Evolutionary conservation across 1,140 invertebrate genomes (phyloP).

Genomic region (fruit fly (Drosophila melanogaster)): DNA sequence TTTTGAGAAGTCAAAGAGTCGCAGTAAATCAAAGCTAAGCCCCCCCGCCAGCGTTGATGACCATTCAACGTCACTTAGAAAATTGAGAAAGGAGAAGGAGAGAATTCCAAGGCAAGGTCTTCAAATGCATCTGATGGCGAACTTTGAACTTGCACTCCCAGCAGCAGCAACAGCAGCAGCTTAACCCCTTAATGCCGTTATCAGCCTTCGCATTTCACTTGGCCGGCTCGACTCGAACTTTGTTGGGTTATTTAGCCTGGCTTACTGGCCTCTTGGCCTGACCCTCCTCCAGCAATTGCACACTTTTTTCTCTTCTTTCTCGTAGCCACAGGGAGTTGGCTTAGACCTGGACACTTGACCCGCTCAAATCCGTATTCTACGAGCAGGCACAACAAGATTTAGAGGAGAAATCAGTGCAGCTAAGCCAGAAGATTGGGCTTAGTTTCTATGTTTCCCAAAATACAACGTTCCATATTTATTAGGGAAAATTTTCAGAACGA

Average conservation of each 20-base stretch:
- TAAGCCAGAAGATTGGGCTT: not conserved
- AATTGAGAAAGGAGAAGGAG: not conserved
- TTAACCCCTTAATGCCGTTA: slow-evolving; percentile 78
- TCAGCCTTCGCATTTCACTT: slow-evolving; percentile 77
- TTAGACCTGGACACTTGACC: slow-evolving; percentile 41
- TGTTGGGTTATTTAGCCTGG: slow-evolving; percentile 31
- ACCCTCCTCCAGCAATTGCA: slow-evolving; percentile 30
- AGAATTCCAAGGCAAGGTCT: not conserved
- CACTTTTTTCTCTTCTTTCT: slow-evolving; percentile 13
- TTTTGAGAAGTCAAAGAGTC: slow-evolving; percentile 52
- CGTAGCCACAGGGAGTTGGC: slow-evolving; percentile 10
- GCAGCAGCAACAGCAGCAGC: slow-evolving; percentile 32
- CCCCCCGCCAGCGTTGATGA: slow-evolving; percentile 63
- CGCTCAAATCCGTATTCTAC: not conserved
- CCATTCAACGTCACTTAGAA: slow-evolving; percentile 62
- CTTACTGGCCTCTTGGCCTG: slow-evolving; percentile 30
- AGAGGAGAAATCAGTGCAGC: slow-evolving; percentile 42
- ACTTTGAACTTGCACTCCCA: slow-evolving; percentile 72
- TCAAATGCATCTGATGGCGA: slow-evolving; percentile 43
- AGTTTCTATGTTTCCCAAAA: not conserved
- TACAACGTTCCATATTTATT: not conserved
- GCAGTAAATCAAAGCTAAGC: slow-evolving; percentile 79
- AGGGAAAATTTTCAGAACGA: too few species aligned
- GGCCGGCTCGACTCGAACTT: slow-evolving; percentile 41
- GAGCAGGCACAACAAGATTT: not conserved